A percentile compares a stretch with the other conserved stretches of the same genome.
Evolutionary conservation across 2,113 vertebrate species (phyloP).

Genomic region (Loxodonta africana): DNA sequence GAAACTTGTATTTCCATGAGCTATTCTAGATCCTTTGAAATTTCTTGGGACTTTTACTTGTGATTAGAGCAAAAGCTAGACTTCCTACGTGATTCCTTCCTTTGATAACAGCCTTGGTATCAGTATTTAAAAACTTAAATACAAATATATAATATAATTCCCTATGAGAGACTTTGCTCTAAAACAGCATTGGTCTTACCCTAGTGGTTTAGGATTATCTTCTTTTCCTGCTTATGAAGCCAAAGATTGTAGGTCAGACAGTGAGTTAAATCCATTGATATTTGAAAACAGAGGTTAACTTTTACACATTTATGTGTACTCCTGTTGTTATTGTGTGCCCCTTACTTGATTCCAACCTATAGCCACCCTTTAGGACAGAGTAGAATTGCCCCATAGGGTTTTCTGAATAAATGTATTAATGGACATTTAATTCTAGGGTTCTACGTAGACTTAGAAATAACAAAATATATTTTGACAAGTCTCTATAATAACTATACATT

Average conservation of each 20-base stretch:
- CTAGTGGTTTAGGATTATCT: neutral
- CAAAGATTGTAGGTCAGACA: neutral
- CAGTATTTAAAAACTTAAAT: neutral
- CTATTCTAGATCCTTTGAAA: neutral
- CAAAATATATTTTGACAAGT: neutral
- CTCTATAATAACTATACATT: neutral
- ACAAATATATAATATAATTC: no score
- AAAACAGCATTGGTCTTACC: neutral
- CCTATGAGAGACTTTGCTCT: neutral
- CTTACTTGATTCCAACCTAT: neutral
- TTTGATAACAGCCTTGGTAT: neutral
- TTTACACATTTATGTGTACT: neutral
- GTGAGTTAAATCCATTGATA: neutral
- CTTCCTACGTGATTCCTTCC: neutral
- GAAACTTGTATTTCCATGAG: neutral
- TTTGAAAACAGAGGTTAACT: neutral
- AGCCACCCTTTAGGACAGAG: neutral
- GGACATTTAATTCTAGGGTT: neutral
- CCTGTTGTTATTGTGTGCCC: neutral
- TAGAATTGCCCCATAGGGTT: neutral
- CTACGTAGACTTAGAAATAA: neutral
- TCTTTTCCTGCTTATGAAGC: neutral
- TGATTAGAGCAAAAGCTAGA: neutral
- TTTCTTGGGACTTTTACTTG: neutral
- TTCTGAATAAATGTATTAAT: neutral